Percentiles rank a stretch among this genome's conserved stretches.
phyloP scores from a whole-genome alignment of 2,113 vertebrate species.

The Megaceryle maxima region DNA sequence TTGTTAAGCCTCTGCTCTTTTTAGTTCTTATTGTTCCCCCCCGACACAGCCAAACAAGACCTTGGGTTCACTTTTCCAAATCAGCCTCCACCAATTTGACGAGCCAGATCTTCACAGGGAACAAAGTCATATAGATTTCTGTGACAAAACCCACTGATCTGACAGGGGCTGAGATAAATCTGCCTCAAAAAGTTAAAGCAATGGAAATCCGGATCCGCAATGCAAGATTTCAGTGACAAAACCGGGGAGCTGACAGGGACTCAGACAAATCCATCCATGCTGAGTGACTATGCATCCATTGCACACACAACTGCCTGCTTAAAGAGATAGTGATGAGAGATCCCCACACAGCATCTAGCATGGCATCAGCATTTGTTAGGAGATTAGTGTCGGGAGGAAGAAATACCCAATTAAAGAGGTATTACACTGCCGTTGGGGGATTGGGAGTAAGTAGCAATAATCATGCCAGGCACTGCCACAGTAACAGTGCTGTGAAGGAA shows the following conservation, averaged over 20 bases:
- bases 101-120: constrained; percentile 48
- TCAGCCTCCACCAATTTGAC: constrained; percentile 28
- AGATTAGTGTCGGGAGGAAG: constrained; percentile 62
- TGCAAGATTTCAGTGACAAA: constrained; percentile 58
- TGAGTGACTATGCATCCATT: constrained; percentile 50
- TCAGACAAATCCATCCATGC: constrained; percentile 64
- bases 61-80: background rate
- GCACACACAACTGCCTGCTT: constrained; percentile 50
- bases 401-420: constrained; percentile 64
- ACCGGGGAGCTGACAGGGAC: constrained; percentile 51
- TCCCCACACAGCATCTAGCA: constrained; percentile 62
- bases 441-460: constrained; percentile 38
- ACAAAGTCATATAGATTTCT: constrained; percentile 59
- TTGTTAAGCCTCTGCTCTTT: background rate
- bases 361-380: constrained; percentile 36
- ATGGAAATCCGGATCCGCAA: constrained; percentile 31
- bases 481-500: background rate
- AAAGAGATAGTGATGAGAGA: constrained; percentile 60
- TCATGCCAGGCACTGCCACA: constrained; percentile 38
- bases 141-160: constrained; percentile 58
- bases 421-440: constrained; percentile 47
- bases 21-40: background rate
- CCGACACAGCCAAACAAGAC: background rate
- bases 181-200: constrained; percentile 53
- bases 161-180: constrained; percentile 62